phyloP scores from a whole-genome alignment of 2,113 vertebrate genomes.

The Astatotilapia flaviijosephi region DNA sequence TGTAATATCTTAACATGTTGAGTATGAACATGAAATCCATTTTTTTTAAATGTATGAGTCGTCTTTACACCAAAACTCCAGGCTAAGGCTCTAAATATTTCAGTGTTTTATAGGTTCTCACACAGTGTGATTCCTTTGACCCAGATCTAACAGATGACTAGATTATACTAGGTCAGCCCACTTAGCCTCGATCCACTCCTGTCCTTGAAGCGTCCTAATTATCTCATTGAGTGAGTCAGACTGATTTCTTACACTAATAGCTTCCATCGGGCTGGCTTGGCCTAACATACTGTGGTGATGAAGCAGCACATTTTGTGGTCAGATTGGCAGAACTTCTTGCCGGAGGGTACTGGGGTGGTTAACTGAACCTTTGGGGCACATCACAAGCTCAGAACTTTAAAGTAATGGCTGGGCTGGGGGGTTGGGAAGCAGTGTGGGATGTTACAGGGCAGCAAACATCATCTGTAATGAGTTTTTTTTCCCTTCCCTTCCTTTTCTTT shows the following conservation, averaged over 20 bases:
- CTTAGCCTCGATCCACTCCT: not conserved
- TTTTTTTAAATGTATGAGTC: not conserved
- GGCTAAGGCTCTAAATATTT: not conserved
- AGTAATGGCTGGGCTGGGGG: conserved; percentile 20
- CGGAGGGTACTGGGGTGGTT: not conserved
- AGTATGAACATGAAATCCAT: not conserved
- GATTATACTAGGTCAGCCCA: not conserved
- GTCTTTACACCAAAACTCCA: not conserved
- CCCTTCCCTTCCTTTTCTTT: not conserved
- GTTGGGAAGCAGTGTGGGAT: conserved; percentile 12
- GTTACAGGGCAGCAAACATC: conserved; percentile 50
- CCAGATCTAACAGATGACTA: not conserved
- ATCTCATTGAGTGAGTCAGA: conserved; percentile 34
- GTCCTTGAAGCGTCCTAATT: conserved; percentile 3
- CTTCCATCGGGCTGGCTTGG: conserved; percentile 33
- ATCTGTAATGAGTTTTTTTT: conserved; percentile 62
- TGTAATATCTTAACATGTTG: not conserved
- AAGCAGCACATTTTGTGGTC: conserved; percentile 52
- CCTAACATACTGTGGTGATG: conserved; percentile 34
- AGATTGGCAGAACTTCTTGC: conserved; percentile 32
- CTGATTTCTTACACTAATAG: conserved; percentile 42
- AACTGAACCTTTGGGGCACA: conserved; percentile 18
- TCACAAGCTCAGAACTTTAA: conserved; percentile 54
- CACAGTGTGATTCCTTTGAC: conserved; percentile 21
- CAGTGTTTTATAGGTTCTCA: conserved; percentile 12